Conservation (phyloP, 2,888 invertebrate genomes). For the Megaustenia siamemsis region DNA sequence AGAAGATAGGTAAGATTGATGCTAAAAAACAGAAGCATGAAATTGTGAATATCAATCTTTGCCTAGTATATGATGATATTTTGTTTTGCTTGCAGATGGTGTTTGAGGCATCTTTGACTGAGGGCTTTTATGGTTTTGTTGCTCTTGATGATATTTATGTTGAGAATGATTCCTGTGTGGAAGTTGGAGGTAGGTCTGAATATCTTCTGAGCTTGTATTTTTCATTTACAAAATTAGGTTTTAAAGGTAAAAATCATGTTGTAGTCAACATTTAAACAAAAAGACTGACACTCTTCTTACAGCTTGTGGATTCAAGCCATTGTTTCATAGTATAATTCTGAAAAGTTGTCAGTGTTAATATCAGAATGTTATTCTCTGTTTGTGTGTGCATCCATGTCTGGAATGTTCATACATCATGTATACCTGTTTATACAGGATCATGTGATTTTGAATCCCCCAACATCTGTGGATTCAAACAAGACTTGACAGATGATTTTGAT, state of each 20-base stretch:
- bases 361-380: no score
- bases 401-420: neutral
- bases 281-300: no score
- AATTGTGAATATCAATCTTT: no score
- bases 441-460: conserved; percentile 91
- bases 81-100: conserved; percentile 67
- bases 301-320: no score
- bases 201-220: neutral
- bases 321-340: no score
- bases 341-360: no score
- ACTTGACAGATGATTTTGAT: conserved; percentile 66
- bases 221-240: neutral
- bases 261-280: no score
- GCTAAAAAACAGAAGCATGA: no score
- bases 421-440: conserved; percentile 73
- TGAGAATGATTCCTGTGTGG: conserved; percentile 67
- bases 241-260: no score
- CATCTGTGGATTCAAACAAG: conserved; percentile 90
- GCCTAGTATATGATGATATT: no score
- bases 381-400: no score
- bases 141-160: conserved; percentile 76
- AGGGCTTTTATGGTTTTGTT: conserved; percentile 70
- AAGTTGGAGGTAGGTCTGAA: conserved; percentile 40
- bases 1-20: no score
- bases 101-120: conserved; percentile 72